phyloP scores from a whole-genome alignment of 1,140 invertebrate genomes.

The Trichonephila clavipes region DNA sequence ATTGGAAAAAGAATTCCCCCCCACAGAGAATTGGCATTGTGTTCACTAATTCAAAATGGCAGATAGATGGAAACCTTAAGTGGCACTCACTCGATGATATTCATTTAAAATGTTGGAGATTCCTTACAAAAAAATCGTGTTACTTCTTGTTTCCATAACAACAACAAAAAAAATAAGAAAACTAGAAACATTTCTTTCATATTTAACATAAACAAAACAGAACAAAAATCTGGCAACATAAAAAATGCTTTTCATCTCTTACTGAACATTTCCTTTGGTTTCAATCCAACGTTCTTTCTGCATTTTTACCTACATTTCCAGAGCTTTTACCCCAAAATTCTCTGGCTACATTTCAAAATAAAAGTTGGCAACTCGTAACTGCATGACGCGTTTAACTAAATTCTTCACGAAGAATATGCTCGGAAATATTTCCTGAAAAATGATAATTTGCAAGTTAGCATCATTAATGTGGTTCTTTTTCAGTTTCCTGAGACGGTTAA shows the following conservation, averaged over 20 bases:
- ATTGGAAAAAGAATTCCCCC: too few relatives aligned
- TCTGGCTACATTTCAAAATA: conserved; percentile 25
- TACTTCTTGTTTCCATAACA: background rate
- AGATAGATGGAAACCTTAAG: too few relatives aligned
- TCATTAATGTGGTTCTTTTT: background rate
- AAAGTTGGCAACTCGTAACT: background rate
- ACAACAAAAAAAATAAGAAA: background rate
- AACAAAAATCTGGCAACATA: background rate
- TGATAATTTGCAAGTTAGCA: background rate
- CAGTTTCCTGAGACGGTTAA: background rate
- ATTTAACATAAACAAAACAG: background rate
- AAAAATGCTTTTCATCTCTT: background rate
- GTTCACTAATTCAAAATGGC: too few relatives aligned
- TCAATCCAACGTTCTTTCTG: background rate
- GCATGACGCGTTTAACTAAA: background rate
- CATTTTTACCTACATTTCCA: background rate
- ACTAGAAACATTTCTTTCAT: background rate
- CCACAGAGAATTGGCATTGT: too few relatives aligned
- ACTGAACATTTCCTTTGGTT: background rate
- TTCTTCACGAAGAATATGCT: background rate
- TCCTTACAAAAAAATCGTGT: background rate
- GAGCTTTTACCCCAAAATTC: conserved; percentile 30
- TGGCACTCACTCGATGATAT: too few relatives aligned
- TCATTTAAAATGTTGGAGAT: background rate
- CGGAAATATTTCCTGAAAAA: background rate